Base-by-base conservation (phyloP, 2,797 vertebrate species). In the Austrolebias charrua region DNA sequence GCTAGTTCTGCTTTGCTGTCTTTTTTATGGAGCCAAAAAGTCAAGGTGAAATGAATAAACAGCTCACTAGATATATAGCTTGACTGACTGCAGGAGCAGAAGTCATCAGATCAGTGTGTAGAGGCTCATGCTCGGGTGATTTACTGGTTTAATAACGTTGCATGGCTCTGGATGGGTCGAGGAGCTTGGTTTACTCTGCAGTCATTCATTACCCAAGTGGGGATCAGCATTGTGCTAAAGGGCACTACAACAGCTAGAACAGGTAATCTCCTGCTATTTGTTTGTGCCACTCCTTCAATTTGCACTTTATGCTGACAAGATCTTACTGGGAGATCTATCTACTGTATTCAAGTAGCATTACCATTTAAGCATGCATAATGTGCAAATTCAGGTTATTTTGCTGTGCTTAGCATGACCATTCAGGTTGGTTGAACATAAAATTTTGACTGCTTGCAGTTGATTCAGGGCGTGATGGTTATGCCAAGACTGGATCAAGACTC, bases 161-260 rank as follows among this genome's bases (percentile, higher is more conserved):
- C 43, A 28, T 6, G 0, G 38, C 55, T 13, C 45, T 42, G 53
- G 55, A 57, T 63, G 60, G 20, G 63, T 7, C 6, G 0, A 46
- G 28, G 28, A 69, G 46, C 44, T 58, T 4, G 29, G 61, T 78
- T 78, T 69, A 62, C 72, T 65, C 65, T 63, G 28, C 61, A 29
- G 85, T 90, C 86, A 88, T 71, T 89, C 82, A 90, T 92, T 90
- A 85, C 58, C 84, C 43, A 69, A 65, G 66, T 24, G 74, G 74
- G 75, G 69, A 78, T 58, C 12, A 14, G 15, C 49, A 70, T 58
- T 48, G 57, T 48, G 67, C 68, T 69, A 47, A 50, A 43, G 62
- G 51, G 61, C 16, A 2, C 73, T 72, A 83, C 77, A 85, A 76
- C 83, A 59, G 76, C 62, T 43, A 69, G 43, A 60, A 78, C 71